These are phyloP conservation scores for Menura novaehollandiae DNA, from an alignment of 2,113 vertebrate species.

Conservation along the genomic window DNA sequence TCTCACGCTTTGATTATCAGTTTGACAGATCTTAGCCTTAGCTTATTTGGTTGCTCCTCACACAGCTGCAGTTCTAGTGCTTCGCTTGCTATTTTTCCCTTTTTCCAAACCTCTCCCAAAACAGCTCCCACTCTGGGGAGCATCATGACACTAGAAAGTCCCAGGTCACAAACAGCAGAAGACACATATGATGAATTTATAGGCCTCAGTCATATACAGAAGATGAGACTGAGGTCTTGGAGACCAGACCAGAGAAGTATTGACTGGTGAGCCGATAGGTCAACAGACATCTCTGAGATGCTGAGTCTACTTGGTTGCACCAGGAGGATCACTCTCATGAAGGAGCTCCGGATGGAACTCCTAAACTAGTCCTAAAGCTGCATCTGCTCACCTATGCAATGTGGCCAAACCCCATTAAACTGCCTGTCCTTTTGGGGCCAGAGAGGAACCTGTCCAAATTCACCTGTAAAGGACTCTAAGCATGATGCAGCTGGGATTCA, in stretches of 20 bases:
- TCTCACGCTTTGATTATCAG: not conserved
- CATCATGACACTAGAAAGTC: not conserved
- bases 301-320: not conserved
- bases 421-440: not conserved
- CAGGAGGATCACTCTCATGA: not conserved
- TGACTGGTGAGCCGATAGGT: not conserved
- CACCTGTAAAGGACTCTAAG: not conserved
- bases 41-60: not conserved
- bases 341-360: not conserved
- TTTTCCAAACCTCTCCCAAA: not conserved
- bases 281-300: not conserved
- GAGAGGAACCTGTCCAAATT: not conserved
- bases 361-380: not conserved
- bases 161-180: not conserved
- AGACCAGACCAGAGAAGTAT: not conserved
- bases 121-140: not conserved
- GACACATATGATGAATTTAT: not conserved
- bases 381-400: not conserved
- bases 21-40: not conserved
- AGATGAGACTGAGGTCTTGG: not conserved
- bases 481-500: not conserved
- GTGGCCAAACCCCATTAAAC: not conserved
- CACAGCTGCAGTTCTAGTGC: not conserved
- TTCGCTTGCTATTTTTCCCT: not conserved
- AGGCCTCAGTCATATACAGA: accelerated